Conservation (phyloP, 2,113 vertebrate species). For the Lophochroa leadbeateri region DNA sequence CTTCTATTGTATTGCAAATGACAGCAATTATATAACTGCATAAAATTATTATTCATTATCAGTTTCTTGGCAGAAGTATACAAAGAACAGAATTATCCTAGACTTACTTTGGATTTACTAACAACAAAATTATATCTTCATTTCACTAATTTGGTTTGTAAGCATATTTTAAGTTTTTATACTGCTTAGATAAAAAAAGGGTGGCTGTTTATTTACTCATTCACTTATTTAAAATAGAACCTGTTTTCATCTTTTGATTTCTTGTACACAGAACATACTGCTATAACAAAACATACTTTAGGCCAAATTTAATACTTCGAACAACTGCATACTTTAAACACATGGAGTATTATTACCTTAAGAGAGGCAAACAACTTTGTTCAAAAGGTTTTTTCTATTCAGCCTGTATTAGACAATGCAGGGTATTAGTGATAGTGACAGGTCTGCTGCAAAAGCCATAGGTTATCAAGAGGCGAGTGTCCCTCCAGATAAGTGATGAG, state of each 20-base stretch:
- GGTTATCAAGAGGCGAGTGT: not conserved
- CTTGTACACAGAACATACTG: not conserved
- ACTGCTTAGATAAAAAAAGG: not conserved
- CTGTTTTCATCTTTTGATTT: not conserved
- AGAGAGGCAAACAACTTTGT: not conserved
- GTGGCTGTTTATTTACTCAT: not conserved
- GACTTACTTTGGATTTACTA: not conserved
- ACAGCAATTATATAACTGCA: not conserved
- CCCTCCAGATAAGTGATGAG: not conserved
- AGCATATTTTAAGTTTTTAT: not conserved
- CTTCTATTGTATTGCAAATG: not conserved
- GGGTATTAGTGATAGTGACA: not conserved
- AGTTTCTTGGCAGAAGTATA: slow-evolving; percentile 8
- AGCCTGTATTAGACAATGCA: not conserved
- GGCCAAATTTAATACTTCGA: not conserved
- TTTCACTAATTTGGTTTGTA: slow-evolving; percentile 1
- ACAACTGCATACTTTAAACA: not conserved
- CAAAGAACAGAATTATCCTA: not conserved
- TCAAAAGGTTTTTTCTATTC: not conserved
- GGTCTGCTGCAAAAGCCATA: not conserved
- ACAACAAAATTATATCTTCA: not conserved
- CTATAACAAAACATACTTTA: not conserved
- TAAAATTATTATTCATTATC: slow-evolving; percentile 21
- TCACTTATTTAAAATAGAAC: not conserved
- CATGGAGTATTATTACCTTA: not conserved